phyloP scores from a whole-genome alignment of 1,140 invertebrate genomes.

The Megathymus violae region DNA sequence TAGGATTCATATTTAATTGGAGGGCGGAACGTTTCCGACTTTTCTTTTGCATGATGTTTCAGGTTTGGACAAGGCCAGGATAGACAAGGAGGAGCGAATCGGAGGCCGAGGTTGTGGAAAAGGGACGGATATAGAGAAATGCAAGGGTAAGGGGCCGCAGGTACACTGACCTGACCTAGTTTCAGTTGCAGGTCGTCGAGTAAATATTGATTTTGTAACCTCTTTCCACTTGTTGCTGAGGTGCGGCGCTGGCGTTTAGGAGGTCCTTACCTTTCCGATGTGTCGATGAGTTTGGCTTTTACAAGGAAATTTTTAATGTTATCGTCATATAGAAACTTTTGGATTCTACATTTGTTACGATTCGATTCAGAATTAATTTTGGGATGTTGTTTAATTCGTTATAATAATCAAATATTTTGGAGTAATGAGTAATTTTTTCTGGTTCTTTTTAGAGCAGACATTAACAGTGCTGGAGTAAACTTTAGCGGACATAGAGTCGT shows the following conservation, averaged over 20 bases:
- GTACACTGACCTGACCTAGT: constrained; percentile 79
- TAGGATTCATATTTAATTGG: constrained; percentile 71
- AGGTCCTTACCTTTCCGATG: constrained; percentile 20
- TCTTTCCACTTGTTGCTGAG: constrained; percentile 70
- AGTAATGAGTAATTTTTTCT: no score
- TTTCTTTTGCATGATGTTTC: constrained; percentile 71
- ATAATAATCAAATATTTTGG: no score
- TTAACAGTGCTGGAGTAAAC: no score
- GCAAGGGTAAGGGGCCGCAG: constrained; percentile 75
- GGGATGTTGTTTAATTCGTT: no score
- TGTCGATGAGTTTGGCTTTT: constrained; percentile 12
- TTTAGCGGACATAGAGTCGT: no score
- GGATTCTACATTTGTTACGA: neutral
- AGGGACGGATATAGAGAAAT: constrained; percentile 57
- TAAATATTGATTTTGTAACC: constrained; percentile 80
- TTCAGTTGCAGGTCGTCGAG: constrained; percentile 67
- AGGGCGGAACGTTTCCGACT: constrained; percentile 64
- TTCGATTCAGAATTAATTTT: no score
- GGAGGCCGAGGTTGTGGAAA: constrained; percentile 36
- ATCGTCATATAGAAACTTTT: neutral
- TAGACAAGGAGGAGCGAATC: constrained; percentile 49
- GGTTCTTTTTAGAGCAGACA: no score
- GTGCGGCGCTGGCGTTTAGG: constrained; percentile 39
- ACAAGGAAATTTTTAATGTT: neutral
- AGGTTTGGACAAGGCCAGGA: constrained; percentile 67